Percentiles rank a stretch among this genome's conserved stretches.
phyloP scores from a whole-genome alignment of 2,888 invertebrate species.

The Leptopilina syphax region DNA sequence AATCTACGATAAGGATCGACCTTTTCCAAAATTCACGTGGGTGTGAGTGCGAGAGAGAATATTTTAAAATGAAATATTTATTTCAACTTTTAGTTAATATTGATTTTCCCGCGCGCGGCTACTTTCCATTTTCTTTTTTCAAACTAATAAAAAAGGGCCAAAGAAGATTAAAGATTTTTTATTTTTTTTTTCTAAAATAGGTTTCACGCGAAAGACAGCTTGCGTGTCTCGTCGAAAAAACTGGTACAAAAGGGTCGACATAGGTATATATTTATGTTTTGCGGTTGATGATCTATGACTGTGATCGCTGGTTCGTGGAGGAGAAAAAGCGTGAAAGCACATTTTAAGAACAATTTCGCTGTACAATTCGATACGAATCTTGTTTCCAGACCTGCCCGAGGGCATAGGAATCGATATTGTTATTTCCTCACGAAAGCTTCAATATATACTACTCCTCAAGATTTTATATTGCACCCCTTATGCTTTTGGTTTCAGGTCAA shows the following conservation, averaged over 20 bases:
- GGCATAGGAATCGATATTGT: conserved; percentile 33
- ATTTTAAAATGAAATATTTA: background rate
- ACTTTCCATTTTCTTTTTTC: background rate
- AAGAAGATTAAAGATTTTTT: conserved; percentile 31
- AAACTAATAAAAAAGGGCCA: background rate
- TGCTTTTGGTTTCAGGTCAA: conserved; percentile 10
- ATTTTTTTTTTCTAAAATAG: conserved; percentile 6
- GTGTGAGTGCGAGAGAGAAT: background rate
- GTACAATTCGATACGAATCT: conserved; percentile 26
- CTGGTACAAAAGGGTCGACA: conserved; percentile 29
- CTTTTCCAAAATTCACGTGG: background rate
- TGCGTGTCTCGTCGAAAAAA: conserved; percentile 14
- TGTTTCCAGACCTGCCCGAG: conserved; percentile 11
- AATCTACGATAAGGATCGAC: conserved; percentile 4
- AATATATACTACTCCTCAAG: conserved; percentile 28
- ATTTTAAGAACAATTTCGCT: conserved; percentile 31
- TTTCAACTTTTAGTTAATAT: background rate
- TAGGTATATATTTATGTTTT: conserved; percentile 17
- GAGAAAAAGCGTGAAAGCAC: conserved; percentile 35
- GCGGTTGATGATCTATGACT: conserved; percentile 29
- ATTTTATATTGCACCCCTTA: conserved; percentile 25
- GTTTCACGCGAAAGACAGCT: conserved; percentile 30
- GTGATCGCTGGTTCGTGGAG: conserved; percentile 22
- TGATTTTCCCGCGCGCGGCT: background rate
- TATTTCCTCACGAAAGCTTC: conserved; percentile 39